Conservation (phyloP, 2,113 vertebrate genomes). For the Diadophis punctatus region DNA sequence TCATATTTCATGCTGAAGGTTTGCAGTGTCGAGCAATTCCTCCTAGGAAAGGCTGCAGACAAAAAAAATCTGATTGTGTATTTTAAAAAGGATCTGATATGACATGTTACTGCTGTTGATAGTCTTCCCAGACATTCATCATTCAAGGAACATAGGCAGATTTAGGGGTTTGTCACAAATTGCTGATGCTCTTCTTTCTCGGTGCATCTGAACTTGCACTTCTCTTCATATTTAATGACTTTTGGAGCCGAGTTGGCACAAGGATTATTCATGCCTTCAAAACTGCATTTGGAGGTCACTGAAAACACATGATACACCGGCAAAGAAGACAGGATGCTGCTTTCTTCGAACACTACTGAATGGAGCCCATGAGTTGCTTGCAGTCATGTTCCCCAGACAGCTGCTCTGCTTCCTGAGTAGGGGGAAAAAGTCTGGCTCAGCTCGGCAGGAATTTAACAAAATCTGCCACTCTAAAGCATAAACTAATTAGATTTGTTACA, state of each 20-base stretch:
- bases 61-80: constrained; percentile 47
- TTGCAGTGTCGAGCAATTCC: constrained; percentile 18
- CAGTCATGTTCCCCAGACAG: constrained; percentile 50
- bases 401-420: constrained; percentile 51
- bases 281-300: constrained; percentile 52
- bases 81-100: constrained; percentile 41
- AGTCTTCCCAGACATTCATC: constrained; percentile 43
- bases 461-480: constrained; percentile 35
- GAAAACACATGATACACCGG: constrained; percentile 34
- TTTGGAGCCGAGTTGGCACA: constrained; percentile 41
- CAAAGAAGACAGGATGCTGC: constrained; percentile 35
- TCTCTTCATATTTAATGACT: constrained; percentile 51
- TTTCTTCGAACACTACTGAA: constrained; percentile 54
- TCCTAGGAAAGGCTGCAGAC: constrained; percentile 22
- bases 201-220: constrained; percentile 53
- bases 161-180: constrained; percentile 47
- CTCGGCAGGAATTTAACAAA: constrained; percentile 46
- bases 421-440: constrained; percentile 37
- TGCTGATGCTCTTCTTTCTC: constrained; percentile 55
- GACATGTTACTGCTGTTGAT: constrained; percentile 42
- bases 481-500: constrained; percentile 33
- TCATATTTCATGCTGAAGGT: constrained; percentile 26
- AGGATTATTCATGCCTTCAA: constrained; percentile 45
- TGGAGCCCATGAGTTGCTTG: constrained; percentile 34
- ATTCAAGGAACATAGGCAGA: constrained; percentile 50